phyloP scores from a whole-genome alignment of 1,140 invertebrate species.

The Heliconius hermathena region DNA sequence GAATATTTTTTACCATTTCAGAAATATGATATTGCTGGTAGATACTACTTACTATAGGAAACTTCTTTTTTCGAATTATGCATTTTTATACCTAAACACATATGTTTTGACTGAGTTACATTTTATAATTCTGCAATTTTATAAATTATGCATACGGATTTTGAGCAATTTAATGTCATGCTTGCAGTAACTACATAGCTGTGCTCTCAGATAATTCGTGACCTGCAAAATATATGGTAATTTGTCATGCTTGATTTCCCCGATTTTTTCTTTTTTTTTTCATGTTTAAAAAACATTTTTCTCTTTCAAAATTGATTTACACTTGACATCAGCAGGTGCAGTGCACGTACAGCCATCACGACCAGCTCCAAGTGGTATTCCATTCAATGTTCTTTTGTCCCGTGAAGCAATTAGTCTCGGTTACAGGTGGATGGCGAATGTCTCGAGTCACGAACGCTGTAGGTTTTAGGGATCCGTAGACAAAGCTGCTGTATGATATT shows the following conservation, averaged over 20 bases:
- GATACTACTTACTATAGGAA: too few species aligned
- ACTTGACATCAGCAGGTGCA: constrained; percentile 44
- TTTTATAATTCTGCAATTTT: too few species aligned
- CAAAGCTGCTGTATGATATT: neutral
- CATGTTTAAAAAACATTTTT: neutral
- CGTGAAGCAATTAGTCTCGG: constrained; percentile 55
- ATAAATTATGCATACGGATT: too few species aligned
- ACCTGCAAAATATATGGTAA: constrained; percentile 34
- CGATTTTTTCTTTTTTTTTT: neutral
- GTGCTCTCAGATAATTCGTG: neutral
- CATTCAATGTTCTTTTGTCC: constrained; percentile 35
- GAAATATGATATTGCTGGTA: too few species aligned
- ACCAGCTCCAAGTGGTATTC: constrained; percentile 24
- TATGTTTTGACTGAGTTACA: too few species aligned
- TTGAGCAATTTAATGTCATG: too few species aligned
- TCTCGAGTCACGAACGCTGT: constrained; percentile 48
- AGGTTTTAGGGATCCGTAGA: constrained; percentile 25
- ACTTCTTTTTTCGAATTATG: too few species aligned
- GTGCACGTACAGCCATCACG: constrained; percentile 41
- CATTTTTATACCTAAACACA: too few species aligned
- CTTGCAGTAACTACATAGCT: too few species aligned
- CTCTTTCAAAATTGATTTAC: constrained; percentile 12
- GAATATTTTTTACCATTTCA: neutral
- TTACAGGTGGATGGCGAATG: constrained; percentile 57
- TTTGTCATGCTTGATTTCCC: neutral